These are phyloP conservation scores for Pseudococcus jackbeardsleyi DNA, from an alignment of 2,888 invertebrate species.

Conservation along the genomic window DNA sequence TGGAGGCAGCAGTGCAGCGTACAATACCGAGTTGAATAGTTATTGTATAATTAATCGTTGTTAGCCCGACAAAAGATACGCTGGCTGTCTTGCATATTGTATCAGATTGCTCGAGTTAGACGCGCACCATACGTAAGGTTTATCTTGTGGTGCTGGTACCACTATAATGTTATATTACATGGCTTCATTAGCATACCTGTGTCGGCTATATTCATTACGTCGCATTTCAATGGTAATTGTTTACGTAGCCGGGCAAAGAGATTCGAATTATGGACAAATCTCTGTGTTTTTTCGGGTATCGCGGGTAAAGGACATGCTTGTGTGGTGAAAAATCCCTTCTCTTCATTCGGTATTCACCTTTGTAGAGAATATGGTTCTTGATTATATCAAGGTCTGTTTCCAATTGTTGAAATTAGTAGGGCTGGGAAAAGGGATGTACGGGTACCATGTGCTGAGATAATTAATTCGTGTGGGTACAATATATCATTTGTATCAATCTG, in stretches of 20 bases:
- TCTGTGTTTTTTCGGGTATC: neutral
- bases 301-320: too few relatives aligned
- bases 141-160: neutral
- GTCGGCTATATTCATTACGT: slow-evolving; percentile 29
- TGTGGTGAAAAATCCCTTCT: too few relatives aligned
- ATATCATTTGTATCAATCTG: too few relatives aligned
- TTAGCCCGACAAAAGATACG: slow-evolving; percentile 17
- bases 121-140: neutral
- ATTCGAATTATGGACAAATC: neutral
- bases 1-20: too few relatives aligned
- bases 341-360: too few relatives aligned
- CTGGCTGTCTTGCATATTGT: slow-evolving; percentile 22
- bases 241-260: slow-evolving; percentile 19
- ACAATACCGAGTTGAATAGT: slow-evolving; percentile 38
- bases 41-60: slow-evolving; percentile 42
- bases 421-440: too few relatives aligned
- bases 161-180: neutral
- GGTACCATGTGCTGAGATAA: too few relatives aligned
- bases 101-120: slow-evolving; percentile 32
- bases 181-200: slow-evolving; percentile 40
- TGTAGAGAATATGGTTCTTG: too few relatives aligned
- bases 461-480: too few relatives aligned
- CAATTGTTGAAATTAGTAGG: too few relatives aligned
- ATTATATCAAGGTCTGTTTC: too few relatives aligned
- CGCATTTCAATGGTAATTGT: slow-evolving; percentile 15